Conservation (phyloP, 2,113 vertebrate genomes). For the Charina bottae region DNA sequence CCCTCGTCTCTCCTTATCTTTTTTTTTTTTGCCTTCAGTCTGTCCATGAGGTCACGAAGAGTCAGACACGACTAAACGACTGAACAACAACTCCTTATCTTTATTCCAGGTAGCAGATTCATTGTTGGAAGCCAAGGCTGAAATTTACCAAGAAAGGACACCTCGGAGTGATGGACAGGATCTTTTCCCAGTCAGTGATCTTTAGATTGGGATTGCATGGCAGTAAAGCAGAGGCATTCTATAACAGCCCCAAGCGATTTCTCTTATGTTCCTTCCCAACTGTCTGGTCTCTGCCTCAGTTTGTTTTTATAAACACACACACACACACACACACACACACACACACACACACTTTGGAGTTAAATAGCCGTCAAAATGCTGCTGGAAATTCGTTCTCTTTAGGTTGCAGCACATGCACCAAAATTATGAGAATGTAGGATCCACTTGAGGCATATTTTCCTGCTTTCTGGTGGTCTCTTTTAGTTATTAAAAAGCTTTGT, state of each 20-base stretch:
- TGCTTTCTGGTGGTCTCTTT: neutral
- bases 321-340: too few species aligned
- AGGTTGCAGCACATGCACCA: too few species aligned
- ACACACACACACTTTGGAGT: too few species aligned
- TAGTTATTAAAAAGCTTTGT: neutral
- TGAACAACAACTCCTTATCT: neutral
- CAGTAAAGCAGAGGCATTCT: neutral
- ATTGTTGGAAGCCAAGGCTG: neutral
- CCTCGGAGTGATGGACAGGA: neutral
- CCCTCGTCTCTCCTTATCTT: neutral
- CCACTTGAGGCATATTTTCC: too few species aligned
- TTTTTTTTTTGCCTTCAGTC: too few species aligned
- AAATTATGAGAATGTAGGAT: too few species aligned
- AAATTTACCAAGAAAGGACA: neutral
- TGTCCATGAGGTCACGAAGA: too few species aligned
- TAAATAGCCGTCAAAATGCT: too few species aligned
- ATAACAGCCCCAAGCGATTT: neutral
- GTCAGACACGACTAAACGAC: too few species aligned
- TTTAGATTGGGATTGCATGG: neutral
- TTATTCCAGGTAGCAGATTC: neutral
- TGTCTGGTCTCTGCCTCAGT: neutral
- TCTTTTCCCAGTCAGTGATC: neutral
- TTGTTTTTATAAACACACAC: too few species aligned
- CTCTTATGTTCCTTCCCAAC: neutral
- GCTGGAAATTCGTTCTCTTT: too few species aligned